These are phyloP conservation scores for Erebia epiphron DNA, from an alignment of 2,888 invertebrate genomes.

Conservation along the genomic window DNA sequence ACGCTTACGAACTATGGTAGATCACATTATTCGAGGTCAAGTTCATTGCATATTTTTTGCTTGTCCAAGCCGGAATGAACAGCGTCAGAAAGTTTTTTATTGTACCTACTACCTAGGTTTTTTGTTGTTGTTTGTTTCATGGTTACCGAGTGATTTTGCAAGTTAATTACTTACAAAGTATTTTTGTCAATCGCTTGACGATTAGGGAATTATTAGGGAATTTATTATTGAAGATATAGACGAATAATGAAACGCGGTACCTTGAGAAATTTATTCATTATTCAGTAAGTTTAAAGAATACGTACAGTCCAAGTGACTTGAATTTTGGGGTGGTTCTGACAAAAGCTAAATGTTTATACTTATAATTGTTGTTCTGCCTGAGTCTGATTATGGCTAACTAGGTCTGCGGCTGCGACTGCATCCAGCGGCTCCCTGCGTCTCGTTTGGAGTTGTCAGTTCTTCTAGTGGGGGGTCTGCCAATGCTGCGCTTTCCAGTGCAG, in stretches of 20 bases:
- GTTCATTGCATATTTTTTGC: conserved; percentile 9
- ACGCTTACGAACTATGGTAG: background rate
- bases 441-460: no score
- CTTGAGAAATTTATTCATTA: no score
- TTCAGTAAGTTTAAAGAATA: background rate
- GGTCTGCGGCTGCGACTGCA: no score
- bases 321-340: no score
- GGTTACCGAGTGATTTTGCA: background rate
- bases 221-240: background rate
- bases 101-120: background rate
- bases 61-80: background rate
- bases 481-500: no score
- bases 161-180: background rate
- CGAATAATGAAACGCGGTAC: no score
- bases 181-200: background rate
- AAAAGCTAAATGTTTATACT: no score
- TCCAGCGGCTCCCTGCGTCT: no score
- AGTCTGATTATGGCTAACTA: no score
- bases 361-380: no score
- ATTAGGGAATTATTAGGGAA: background rate
- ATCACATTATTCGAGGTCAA: conserved; percentile 13
- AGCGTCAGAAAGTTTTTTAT: background rate
- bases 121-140: background rate
- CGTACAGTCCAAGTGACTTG: no score
- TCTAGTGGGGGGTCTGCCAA: no score